Evolutionary conservation across 2,888 invertebrate species (phyloP).

Genomic region (Pemphredon lugubris): DNA sequence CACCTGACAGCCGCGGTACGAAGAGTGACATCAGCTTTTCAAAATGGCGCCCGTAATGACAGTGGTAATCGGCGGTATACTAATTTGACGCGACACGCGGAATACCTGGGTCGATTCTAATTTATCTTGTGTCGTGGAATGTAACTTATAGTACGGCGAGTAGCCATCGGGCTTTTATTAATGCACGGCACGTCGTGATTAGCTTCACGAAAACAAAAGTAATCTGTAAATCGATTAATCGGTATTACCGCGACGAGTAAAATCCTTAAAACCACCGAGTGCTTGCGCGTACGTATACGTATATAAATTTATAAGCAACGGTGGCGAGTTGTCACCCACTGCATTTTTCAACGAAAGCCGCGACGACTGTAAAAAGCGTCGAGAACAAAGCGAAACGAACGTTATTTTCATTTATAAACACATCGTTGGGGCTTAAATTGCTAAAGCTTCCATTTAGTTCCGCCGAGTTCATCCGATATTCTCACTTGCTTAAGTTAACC

Average conservation of each 20-base stretch:
- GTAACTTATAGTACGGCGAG: conserved; percentile 4
- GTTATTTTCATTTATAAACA: too few relatives aligned
- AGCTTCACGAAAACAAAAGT: conserved; percentile 38
- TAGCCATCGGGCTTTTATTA: conserved; percentile 22
- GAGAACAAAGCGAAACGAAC: too few relatives aligned
- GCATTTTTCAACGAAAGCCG: too few relatives aligned
- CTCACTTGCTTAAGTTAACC: conserved; percentile 49
- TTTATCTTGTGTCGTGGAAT: conserved; percentile 37
- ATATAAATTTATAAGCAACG: too few relatives aligned
- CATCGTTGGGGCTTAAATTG: too few relatives aligned
- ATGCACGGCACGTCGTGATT: conserved; percentile 31
- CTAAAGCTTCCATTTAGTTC: too few relatives aligned
- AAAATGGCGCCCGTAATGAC: conserved; percentile 21
- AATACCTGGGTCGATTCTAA: conserved; percentile 43
- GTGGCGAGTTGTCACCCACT: too few relatives aligned
- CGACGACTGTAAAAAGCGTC: too few relatives aligned
- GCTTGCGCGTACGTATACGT: too few relatives aligned
- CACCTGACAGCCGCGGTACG: conserved; percentile 22
- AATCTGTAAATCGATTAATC: conserved; percentile 16
- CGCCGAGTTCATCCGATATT: conserved; percentile 26
- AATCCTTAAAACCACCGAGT: too few relatives aligned
- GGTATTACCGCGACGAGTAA: too few relatives aligned
- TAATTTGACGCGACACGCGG: conserved; percentile 27
- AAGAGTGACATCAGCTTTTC: conserved; percentile 10
- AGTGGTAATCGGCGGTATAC: conserved; percentile 40